Percentiles rank a stretch among this genome's conserved stretches.
phyloP scores from a whole-genome alignment of 2,113 vertebrate genomes.

The Campylomormyrus numenius region DNA sequence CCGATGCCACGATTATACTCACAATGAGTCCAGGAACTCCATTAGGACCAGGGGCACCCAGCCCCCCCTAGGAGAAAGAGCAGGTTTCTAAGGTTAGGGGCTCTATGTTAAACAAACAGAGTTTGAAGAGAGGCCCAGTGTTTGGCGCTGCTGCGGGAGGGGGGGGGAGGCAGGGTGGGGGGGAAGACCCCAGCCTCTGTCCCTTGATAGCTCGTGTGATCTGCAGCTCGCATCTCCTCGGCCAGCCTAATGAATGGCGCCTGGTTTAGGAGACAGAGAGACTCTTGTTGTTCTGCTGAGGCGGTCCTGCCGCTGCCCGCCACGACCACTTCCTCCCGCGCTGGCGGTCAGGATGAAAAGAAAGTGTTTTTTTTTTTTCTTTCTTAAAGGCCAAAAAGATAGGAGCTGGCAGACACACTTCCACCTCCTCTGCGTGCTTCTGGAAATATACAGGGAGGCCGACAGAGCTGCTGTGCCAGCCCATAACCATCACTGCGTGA shows the following conservation, averaged over 20 bases:
- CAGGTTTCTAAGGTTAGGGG: conserved; percentile 53
- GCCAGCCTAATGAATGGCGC: background rate
- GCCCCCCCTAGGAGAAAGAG: conserved; percentile 70
- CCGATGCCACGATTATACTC: conserved; percentile 60
- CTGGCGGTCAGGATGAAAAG: conserved; percentile 26
- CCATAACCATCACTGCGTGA: background rate
- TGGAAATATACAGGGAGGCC: conserved; percentile 20
- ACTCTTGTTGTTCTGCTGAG: conserved; percentile 46
- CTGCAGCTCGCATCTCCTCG: conserved; percentile 24
- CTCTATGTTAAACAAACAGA: conserved; percentile 57
- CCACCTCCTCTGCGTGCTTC: background rate
- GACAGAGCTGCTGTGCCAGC: conserved; percentile 1
- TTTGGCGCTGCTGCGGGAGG: conserved; percentile 37
- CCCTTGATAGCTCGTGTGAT: conserved; percentile 29
- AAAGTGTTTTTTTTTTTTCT: conserved; percentile 27
- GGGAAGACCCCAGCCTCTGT: conserved; percentile 21
- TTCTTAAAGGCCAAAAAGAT: conserved; percentile 32
- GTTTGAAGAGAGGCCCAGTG: conserved; percentile 58
- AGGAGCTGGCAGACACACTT: conserved; percentile 5
- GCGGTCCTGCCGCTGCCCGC: conserved; percentile 34
- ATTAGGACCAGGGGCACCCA: conserved; percentile 86
- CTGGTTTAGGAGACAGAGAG: conserved; percentile 42
- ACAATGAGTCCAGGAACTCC: conserved; percentile 93
- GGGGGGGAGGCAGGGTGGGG: conserved; percentile 30
- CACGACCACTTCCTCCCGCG: conserved; percentile 47